Conservation (phyloP, 2,113 vertebrate species). For the Apteryx owenii region DNA sequence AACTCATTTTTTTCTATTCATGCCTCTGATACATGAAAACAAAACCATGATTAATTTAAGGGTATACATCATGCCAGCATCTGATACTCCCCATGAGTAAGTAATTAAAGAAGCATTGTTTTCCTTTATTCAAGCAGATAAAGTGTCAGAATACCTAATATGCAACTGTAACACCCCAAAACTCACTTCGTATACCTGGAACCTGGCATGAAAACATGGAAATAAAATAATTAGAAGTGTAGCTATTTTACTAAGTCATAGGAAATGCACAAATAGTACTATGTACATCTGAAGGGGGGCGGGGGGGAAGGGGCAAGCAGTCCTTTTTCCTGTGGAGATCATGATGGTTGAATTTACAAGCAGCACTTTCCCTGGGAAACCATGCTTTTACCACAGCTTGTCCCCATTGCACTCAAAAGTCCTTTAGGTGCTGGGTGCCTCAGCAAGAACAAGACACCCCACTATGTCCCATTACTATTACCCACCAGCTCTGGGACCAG, state of each 20-base stretch:
- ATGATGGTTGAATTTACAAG: too few relatives aligned
- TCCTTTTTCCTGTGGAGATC: too few relatives aligned
- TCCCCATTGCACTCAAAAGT: too few relatives aligned
- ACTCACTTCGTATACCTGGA: neutral
- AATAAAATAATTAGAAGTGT: neutral
- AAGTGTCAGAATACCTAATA: neutral
- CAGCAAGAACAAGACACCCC: too few relatives aligned
- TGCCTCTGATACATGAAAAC: neutral
- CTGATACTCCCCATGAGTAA: neutral
- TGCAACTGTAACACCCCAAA: neutral
- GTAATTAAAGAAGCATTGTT: neutral
- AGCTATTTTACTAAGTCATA: neutral
- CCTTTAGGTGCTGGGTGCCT: too few relatives aligned
- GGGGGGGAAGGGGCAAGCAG: too few relatives aligned
- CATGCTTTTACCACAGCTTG: too few relatives aligned
- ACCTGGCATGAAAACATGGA: neutral
- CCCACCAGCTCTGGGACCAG: too few relatives aligned
- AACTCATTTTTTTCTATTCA: neutral
- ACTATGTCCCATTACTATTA: too few relatives aligned
- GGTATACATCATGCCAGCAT: neutral
- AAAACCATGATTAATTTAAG: neutral
- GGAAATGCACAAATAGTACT: neutral
- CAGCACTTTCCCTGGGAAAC: too few relatives aligned
- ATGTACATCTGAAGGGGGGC: too few relatives aligned
- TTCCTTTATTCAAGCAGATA: neutral